phyloP scores from a whole-genome alignment of 2,113 vertebrate species.

The Heterotis niloticus region DNA sequence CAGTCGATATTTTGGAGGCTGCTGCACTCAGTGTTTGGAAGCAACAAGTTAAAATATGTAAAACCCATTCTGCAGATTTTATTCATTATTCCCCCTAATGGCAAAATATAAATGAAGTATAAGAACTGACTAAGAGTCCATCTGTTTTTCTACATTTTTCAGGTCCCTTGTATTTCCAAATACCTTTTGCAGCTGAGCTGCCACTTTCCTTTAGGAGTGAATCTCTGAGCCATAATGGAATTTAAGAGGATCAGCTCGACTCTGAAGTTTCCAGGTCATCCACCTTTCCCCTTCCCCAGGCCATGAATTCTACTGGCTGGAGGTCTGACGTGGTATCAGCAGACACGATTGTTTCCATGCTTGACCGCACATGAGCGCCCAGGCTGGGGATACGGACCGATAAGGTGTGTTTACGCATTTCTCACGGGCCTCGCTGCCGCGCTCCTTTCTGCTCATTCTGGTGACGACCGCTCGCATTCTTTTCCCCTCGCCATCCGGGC shows the following conservation, averaged over 20 bases:
- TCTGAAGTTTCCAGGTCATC: background rate
- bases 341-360: background rate
- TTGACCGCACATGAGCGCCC: constrained; percentile 3
- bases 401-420: constrained; percentile 10
- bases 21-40: too few relatives aligned
- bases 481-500: background rate
- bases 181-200: too few relatives aligned
- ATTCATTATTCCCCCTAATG: too few relatives aligned
- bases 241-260: background rate
- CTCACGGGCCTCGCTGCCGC: background rate
- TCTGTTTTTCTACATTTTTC: too few relatives aligned
- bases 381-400: background rate
- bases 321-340: background rate
- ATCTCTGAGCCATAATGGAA: background rate
- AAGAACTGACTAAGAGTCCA: too few relatives aligned
- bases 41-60: too few relatives aligned
- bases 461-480: background rate
- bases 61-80: too few relatives aligned
- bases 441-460: background rate
- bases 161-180: too few relatives aligned
- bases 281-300: background rate
- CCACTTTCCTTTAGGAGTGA: too few relatives aligned
- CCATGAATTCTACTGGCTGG: constrained; percentile 5
- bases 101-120: too few relatives aligned
- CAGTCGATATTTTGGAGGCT: too few relatives aligned